phyloP scores from a whole-genome alignment of 1,140 invertebrate genomes.

The Colletes latitarsis region DNA sequence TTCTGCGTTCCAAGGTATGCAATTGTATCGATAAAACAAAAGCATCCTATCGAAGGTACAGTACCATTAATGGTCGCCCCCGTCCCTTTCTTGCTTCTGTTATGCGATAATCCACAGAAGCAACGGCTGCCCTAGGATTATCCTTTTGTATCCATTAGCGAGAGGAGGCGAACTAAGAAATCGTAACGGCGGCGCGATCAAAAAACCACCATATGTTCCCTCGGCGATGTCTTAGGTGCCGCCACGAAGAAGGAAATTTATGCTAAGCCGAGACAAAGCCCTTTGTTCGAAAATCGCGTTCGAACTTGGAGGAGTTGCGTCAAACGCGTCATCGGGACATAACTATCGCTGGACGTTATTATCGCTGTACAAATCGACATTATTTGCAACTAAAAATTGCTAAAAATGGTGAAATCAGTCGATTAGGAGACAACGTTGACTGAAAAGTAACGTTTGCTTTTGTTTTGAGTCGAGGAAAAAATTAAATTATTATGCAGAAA shows the following conservation, averaged over 20 bases:
- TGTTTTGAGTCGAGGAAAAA: too few relatives aligned
- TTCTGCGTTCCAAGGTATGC: slow-evolving; percentile 45
- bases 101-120: slow-evolving; percentile 63
- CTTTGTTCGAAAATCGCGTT: slow-evolving; percentile 43
- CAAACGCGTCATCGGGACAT: too few relatives aligned
- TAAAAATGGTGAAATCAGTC: too few relatives aligned
- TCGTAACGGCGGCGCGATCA: slow-evolving; percentile 52
- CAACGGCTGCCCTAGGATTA: slow-evolving; percentile 39
- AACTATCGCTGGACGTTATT: neutral
- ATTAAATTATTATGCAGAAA: too few relatives aligned
- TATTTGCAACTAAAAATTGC: neutral
- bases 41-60: slow-evolving; percentile 56
- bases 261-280: slow-evolving; percentile 44
- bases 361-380: neutral
- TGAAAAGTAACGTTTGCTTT: too few relatives aligned
- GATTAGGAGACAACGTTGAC: too few relatives aligned
- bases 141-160: slow-evolving; percentile 62
- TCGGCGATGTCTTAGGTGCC: neutral
- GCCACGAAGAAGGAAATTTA: slow-evolving; percentile 53
- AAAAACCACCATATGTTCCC: slow-evolving; percentile 50
- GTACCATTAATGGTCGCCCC: slow-evolving; percentile 61
- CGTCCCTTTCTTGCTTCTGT: slow-evolving; percentile 63
- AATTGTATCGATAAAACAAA: slow-evolving; percentile 70
- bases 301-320: neutral
- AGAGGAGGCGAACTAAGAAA: slow-evolving; percentile 58